These are phyloP conservation scores for Calliopsis andreniformis DNA, from an alignment of 1,140 invertebrate species.

Conservation along the genomic window DNA sequence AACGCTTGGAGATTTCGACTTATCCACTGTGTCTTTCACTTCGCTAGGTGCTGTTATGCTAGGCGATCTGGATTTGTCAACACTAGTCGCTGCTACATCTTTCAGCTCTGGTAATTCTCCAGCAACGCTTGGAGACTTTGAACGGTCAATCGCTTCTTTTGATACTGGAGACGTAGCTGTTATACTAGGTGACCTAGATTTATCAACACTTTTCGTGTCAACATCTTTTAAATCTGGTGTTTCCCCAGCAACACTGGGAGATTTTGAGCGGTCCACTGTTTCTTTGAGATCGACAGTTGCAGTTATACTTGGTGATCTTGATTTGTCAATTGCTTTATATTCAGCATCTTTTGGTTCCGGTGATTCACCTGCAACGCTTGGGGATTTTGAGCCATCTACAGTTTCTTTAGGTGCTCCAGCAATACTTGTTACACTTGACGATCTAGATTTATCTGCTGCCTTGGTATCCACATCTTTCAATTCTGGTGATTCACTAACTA, in stretches of 20 bases:
- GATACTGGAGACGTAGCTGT: too few relatives aligned
- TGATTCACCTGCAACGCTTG: too few relatives aligned
- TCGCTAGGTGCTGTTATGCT: slow-evolving; percentile 35
- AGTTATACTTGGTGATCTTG: background rate
- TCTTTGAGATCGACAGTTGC: background rate
- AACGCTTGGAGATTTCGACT: slow-evolving; percentile 25
- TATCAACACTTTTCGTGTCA: background rate
- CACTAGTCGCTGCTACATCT: too few relatives aligned
- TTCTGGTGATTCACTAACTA: too few relatives aligned
- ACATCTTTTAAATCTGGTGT: background rate
- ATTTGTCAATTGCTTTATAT: background rate
- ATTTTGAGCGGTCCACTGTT: too few relatives aligned
- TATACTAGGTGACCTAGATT: slow-evolving; percentile 49
- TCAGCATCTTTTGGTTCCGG: too few relatives aligned
- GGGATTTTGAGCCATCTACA: too few relatives aligned
- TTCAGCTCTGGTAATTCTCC: too few relatives aligned
- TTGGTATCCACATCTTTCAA: background rate
- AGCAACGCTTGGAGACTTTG: slow-evolving; percentile 23
- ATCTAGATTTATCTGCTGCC: background rate
- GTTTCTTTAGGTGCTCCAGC: too few relatives aligned
- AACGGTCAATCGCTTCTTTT: background rate
- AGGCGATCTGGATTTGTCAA: slow-evolving; percentile 4
- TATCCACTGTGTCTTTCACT: too few relatives aligned
- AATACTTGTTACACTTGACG: too few relatives aligned
- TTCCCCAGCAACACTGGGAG: too few relatives aligned